phyloP scores from a whole-genome alignment of 2,797 vertebrate genomes.

The Bradypodion pumilum region DNA sequence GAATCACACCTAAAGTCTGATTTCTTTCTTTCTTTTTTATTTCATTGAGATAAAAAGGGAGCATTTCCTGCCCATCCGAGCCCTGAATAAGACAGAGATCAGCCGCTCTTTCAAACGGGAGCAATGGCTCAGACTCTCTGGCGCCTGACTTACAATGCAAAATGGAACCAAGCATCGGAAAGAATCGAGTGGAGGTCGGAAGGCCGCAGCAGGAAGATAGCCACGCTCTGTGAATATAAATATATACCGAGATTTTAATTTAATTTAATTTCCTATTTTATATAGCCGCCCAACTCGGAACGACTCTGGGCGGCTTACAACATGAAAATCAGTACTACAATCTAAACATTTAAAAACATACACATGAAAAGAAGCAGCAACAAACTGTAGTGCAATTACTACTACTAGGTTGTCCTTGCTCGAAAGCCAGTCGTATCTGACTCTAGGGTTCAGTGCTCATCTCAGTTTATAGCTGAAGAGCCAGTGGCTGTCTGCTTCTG shows the following conservation, averaged over 20 bases:
- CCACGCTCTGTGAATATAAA: conserved; percentile 70
- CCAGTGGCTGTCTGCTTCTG: too few relatives aligned
- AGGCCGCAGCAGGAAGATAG: conserved; percentile 79
- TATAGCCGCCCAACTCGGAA: too few relatives aligned
- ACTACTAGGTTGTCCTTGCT: too few relatives aligned
- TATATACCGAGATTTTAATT: background rate
- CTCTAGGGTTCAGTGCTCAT: too few relatives aligned
- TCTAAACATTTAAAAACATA: background rate
- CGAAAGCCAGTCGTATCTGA: too few relatives aligned
- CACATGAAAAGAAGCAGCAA: background rate
- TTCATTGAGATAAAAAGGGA: background rate
- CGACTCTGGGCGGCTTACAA: too few relatives aligned
- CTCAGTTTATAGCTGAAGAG: too few relatives aligned
- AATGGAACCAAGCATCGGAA: conserved; percentile 82
- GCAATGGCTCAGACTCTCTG: accelerated
- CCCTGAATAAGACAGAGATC: accelerated
- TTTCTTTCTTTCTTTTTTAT: background rate
- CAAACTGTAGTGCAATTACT: too few relatives aligned
- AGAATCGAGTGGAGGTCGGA: conserved; percentile 80
- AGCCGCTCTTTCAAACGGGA: background rate
- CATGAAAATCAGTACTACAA: too few relatives aligned
- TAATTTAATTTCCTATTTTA: too few relatives aligned
- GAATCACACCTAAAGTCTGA: background rate
- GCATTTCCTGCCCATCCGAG: background rate
- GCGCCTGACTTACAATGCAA: conserved; percentile 79